Evolutionary conservation across 1,140 invertebrate genomes (phyloP).

Genomic region (Rhagoletis zephyria): DNA sequence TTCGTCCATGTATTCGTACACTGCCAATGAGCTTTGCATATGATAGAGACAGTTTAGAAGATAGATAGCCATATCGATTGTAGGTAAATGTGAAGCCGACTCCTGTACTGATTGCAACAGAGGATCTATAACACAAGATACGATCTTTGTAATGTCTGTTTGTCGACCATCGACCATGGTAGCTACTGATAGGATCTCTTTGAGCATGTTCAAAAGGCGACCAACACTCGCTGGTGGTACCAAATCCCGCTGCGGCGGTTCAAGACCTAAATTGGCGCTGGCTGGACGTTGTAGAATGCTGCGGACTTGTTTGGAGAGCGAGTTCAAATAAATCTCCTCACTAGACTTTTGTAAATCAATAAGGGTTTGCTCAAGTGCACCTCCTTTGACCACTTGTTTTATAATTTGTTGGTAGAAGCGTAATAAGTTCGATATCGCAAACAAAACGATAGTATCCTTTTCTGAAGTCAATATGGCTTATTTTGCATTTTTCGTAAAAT

Average conservation of each 20-base stretch:
- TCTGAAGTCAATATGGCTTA: slow-evolving; percentile 89
- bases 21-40: slow-evolving; percentile 89
- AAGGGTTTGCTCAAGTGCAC: slow-evolving; percentile 80
- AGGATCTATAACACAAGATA: slow-evolving; percentile 91
- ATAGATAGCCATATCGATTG: slow-evolving; percentile 95
- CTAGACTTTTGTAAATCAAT: slow-evolving; percentile 81
- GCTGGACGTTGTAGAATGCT: slow-evolving; percentile 74
- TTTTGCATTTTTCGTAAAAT: too few species aligned
- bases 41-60: slow-evolving; percentile 94
- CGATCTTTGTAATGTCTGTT: slow-evolving; percentile 81
- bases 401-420: slow-evolving; percentile 90
- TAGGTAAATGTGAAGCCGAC: slow-evolving; percentile 90
- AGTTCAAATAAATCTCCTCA: slow-evolving; percentile 84
- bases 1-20: slow-evolving; percentile 93
- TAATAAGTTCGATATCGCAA: slow-evolving; percentile 89
- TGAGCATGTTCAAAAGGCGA: slow-evolving; percentile 80
- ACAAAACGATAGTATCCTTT: slow-evolving; percentile 85
- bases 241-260: slow-evolving; percentile 82
- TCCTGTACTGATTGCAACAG: slow-evolving; percentile 92
- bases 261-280: slow-evolving; percentile 74
- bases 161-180: slow-evolving; percentile 82
- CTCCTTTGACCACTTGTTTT: slow-evolving; percentile 78
- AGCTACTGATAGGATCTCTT: slow-evolving; percentile 84
- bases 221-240: slow-evolving; percentile 80
- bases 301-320: slow-evolving; percentile 81